phyloP scores from a whole-genome alignment of 2,797 vertebrate species.

The Xenopus petersii region DNA sequence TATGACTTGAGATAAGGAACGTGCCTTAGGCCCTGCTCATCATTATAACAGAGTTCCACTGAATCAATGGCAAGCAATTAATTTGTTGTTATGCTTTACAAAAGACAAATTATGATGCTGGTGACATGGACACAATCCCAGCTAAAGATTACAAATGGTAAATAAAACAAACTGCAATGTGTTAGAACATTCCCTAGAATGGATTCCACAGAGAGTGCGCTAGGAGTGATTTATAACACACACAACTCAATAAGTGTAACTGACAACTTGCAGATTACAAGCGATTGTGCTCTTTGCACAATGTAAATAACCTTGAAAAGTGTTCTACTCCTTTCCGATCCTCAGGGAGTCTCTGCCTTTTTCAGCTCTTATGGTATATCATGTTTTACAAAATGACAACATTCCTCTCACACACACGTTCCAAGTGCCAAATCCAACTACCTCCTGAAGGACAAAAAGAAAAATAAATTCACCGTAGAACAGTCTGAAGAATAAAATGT shows the following conservation, averaged over 20 bases:
- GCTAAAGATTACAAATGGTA: neutral
- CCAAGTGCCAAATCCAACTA: neutral
- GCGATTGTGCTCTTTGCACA: neutral
- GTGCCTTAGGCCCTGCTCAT: too few species aligned
- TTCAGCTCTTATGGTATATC: neutral
- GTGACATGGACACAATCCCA: neutral
- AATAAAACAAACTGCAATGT: neutral
- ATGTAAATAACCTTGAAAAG: constrained; percentile 14
- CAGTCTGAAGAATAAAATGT: neutral
- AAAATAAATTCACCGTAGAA: neutral
- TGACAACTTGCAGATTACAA: constrained; percentile 4
- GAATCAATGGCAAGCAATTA: neutral
- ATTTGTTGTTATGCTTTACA: neutral
- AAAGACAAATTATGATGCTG: neutral
- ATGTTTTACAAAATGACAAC: constrained; percentile 17
- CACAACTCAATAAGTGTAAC: constrained; percentile 6
- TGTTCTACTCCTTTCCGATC: neutral
- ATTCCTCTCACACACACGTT: neutral
- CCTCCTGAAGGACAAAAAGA: constrained; percentile 8
- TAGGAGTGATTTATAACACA: constrained; percentile 7
- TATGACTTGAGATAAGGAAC: too few species aligned
- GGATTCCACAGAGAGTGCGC: neutral
- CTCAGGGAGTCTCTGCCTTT: neutral
- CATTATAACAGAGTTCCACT: neutral
- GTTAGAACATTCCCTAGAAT: neutral